These are phyloP conservation scores for Parambassis ranga DNA, from an alignment of 2,797 vertebrate genomes.

Conservation along the genomic window DNA sequence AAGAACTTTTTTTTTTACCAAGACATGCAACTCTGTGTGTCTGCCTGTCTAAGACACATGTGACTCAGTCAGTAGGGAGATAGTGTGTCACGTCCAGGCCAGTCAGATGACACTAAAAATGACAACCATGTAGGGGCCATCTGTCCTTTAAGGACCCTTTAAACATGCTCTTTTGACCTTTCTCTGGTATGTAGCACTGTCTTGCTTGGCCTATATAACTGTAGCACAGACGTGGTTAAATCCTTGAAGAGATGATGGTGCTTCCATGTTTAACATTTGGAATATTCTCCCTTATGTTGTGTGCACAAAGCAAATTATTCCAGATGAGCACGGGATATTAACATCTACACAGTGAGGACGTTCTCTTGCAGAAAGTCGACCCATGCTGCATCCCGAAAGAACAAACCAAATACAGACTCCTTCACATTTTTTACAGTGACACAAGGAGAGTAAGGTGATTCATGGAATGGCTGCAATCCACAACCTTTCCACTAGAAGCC, in stretches of 20 bases:
- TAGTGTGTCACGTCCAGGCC: slow-evolving; percentile 1
- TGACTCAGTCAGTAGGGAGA: neutral
- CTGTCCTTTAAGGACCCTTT: neutral
- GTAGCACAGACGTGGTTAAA: neutral
- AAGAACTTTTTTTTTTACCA: neutral
- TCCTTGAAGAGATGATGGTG: neutral
- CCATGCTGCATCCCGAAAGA: too few species aligned
- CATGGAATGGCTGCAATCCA: too few species aligned
- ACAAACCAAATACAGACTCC: too few species aligned
- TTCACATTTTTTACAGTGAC: too few species aligned
- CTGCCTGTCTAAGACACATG: neutral
- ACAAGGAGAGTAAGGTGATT: too few species aligned
- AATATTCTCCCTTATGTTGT: too few species aligned
- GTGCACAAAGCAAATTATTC: too few species aligned
- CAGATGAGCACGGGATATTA: too few species aligned
- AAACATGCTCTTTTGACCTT: neutral
- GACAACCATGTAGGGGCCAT: neutral
- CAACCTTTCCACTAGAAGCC: too few species aligned
- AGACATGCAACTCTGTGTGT: neutral
- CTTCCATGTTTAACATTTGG: neutral
- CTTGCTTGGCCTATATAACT: neutral
- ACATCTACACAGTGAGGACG: too few species aligned
- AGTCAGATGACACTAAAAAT: slow-evolving; percentile 33
- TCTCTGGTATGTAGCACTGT: neutral
- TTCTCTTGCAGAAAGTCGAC: too few species aligned